These are phyloP conservation scores for Dioctria rufipes DNA, from an alignment of 2,888 invertebrate genomes.

Conservation along the genomic window DNA sequence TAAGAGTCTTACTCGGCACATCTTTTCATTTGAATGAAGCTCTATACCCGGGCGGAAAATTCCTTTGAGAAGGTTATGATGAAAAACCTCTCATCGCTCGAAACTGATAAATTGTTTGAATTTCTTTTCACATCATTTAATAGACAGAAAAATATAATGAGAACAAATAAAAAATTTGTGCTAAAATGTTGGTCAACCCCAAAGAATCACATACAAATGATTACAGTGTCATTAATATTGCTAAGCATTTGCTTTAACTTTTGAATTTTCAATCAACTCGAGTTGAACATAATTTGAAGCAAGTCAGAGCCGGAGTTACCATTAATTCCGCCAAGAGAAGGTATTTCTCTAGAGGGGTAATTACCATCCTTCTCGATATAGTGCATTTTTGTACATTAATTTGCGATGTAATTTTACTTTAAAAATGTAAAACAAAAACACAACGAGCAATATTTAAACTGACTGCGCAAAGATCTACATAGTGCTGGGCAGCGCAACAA, in stretches of 20 bases:
- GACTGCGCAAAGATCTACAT: not conserved
- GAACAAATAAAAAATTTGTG: too few species aligned
- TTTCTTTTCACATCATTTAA: too few species aligned
- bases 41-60: too few species aligned
- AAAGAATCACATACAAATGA: not conserved
- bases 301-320: not conserved
- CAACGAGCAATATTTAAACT: not conserved
- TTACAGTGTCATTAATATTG: not conserved
- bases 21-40: too few species aligned
- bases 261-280: not conserved
- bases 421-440: slow-evolving; percentile 24
- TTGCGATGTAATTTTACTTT: slow-evolving; percentile 34
- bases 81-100: too few species aligned
- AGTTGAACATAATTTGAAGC: not conserved
- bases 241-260: not conserved
- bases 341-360: slow-evolving; percentile 33
- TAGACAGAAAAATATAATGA: too few species aligned
- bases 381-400: slow-evolving; percentile 22
- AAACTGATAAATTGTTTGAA: too few species aligned
- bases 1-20: too few species aligned
- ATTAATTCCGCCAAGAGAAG: slow-evolving; percentile 14
- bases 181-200: not conserved
- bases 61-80: too few species aligned
- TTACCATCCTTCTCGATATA: slow-evolving; percentile 29
- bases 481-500: not conserved